phyloP scores from a whole-genome alignment of 2,797 vertebrate genomes.

The Pseudochaenichthys georgianus region DNA sequence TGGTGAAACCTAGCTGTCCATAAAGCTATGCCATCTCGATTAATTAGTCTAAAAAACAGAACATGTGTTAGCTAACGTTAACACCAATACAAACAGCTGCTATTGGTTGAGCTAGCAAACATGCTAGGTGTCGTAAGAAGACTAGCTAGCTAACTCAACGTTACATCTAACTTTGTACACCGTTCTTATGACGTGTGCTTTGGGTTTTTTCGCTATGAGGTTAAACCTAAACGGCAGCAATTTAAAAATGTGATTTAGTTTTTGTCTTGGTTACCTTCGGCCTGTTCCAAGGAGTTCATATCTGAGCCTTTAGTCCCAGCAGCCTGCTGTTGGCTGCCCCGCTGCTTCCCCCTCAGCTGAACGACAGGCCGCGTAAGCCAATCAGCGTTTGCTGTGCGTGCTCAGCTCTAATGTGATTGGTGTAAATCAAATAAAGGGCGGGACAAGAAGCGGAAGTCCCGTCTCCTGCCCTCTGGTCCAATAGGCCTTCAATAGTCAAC shows the following conservation, averaged over 20 bases:
- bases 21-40: too few relatives aligned
- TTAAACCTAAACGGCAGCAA: accelerated
- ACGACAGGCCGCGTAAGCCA: conserved; percentile 46
- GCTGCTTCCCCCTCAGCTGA: conserved; percentile 47
- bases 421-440: neutral
- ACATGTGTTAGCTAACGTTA: neutral
- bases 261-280: conserved; percentile 88
- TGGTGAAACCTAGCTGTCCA: neutral
- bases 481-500: too few relatives aligned
- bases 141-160: conserved; percentile 5
- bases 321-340: conserved; percentile 27
- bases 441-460: accelerated
- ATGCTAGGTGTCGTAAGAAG: conserved; percentile 51
- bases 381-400: conserved; percentile 29
- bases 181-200: neutral
- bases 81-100: neutral
- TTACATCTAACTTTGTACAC: accelerated
- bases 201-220: accelerated
- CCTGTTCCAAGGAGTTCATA: conserved; percentile 98
- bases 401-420: conserved; percentile 29
- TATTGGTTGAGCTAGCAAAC: conserved; percentile 43
- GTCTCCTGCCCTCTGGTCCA: neutral
- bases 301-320: conserved; percentile 51
- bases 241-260: neutral
- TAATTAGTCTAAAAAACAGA: neutral